Percentiles rank a stretch among this genome's conserved stretches.
These are phyloP conservation scores for Drosophila setifemur DNA, from an alignment of 1,140 invertebrate genomes.

Conservation along the genomic window DNA sequence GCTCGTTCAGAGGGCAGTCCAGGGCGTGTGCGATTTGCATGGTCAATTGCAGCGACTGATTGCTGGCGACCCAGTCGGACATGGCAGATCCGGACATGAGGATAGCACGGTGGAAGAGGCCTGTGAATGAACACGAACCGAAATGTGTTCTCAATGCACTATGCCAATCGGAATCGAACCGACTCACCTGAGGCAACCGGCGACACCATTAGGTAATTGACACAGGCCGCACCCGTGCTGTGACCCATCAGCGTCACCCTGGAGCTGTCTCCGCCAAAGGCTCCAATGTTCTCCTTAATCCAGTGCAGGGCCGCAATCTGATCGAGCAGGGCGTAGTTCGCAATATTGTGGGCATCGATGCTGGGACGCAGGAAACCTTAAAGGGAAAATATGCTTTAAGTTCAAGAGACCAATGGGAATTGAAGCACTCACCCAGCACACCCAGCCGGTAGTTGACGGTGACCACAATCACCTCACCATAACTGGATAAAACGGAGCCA, in stretches of 20 bases:
- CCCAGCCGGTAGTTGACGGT: slow-evolving; percentile 96
- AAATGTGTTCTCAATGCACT: slow-evolving; percentile 23
- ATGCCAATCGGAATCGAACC: background rate
- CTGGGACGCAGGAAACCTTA: slow-evolving; percentile 91
- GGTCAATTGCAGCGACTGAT: slow-evolving; percentile 90
- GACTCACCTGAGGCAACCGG: slow-evolving; percentile 88
- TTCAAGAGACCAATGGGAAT: background rate
- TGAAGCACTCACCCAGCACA: slow-evolving; percentile 88
- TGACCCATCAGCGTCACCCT: slow-evolving; percentile 96
- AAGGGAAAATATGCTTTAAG: background rate
- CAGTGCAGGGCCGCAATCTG: slow-evolving; percentile 93
- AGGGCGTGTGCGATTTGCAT: slow-evolving; percentile 91
- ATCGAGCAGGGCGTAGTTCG: slow-evolving; percentile 95
- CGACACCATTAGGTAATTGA: slow-evolving; percentile 94
- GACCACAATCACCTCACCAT: slow-evolving; percentile 95
- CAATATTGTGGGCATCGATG: slow-evolving; percentile 86
- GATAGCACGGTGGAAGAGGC: slow-evolving; percentile 94
- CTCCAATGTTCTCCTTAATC: slow-evolving; percentile 92
- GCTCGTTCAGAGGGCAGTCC: slow-evolving; percentile 87
- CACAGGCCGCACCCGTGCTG: slow-evolving; percentile 95
- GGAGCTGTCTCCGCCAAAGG: slow-evolving; percentile 93
- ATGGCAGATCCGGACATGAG: slow-evolving; percentile 97
- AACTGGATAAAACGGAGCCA: slow-evolving; percentile 92
- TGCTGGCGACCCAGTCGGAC: slow-evolving; percentile 93
- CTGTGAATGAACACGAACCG: slow-evolving; percentile 82